Conservation (phyloP, 2,888 invertebrate genomes). For the Xylophagus ater region DNA sequence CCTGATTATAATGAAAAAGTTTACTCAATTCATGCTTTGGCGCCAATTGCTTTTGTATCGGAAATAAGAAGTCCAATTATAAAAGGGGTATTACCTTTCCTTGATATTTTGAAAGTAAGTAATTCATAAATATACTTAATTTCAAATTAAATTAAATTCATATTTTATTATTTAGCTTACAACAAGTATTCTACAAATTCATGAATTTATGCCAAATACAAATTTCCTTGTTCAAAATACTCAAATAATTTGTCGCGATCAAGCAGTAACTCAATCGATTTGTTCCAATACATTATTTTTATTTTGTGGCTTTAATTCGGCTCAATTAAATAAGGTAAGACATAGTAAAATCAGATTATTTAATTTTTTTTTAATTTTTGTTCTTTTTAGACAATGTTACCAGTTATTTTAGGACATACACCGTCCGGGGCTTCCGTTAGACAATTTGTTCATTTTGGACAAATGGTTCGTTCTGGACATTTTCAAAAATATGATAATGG, state of each 20-base stretch:
- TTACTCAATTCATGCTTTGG: constrained; percentile 43
- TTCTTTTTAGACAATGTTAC: constrained; percentile 35
- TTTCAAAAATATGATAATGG: constrained; percentile 41
- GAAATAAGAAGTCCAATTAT: constrained; percentile 39
- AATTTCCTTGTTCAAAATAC: constrained; percentile 43
- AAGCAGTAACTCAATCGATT: constrained; percentile 44
- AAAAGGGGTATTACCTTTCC: constrained; percentile 26
- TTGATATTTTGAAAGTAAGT: constrained; percentile 35
- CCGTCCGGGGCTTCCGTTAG: constrained; percentile 40
- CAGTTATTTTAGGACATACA: constrained; percentile 38
- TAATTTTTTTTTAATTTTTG: not conserved
- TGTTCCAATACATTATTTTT: constrained; percentile 58
- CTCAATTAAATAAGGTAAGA: constrained; percentile 37
- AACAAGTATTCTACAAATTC: no score
- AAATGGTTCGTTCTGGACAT: constrained; percentile 36
- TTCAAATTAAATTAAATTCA: not conserved
- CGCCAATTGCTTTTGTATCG: constrained; percentile 47
- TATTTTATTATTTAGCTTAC: not conserved
- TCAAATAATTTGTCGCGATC: constrained; percentile 44
- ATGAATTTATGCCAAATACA: constrained; percentile 54
- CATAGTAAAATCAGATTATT: not conserved
- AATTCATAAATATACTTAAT: not conserved
- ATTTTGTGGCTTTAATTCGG: constrained; percentile 49
- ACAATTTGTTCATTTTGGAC: constrained; percentile 39
- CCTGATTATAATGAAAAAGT: constrained; percentile 46